Conservation (phyloP, 1,140 invertebrate species). For the Bactericera cockerelli region DNA sequence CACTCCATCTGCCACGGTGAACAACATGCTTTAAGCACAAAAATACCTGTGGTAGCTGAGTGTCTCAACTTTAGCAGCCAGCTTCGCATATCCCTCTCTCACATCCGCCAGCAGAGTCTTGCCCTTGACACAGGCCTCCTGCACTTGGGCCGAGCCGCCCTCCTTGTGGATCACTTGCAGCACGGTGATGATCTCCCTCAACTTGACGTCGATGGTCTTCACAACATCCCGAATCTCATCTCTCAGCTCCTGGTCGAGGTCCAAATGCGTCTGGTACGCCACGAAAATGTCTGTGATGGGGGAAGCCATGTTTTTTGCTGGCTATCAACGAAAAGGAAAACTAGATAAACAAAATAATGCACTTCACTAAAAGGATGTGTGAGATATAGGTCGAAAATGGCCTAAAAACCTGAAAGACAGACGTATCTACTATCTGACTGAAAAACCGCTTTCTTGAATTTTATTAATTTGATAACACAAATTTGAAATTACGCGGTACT, state of each 20-base stretch:
- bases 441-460: no score
- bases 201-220: constrained; percentile 47
- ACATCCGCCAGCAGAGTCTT: constrained; percentile 36
- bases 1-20: no score
- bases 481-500: no score
- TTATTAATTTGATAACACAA: no score
- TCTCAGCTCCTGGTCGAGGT: constrained; percentile 42
- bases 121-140: constrained; percentile 11
- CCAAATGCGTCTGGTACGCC: constrained; percentile 44
- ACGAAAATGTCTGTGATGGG: constrained; percentile 36
- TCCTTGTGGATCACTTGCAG: constrained; percentile 58
- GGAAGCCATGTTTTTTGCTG: not conserved
- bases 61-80: constrained; percentile 46
- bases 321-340: not conserved
- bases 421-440: no score
- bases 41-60: no score
- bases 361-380: no score
- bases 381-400: no score
- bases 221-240: constrained; percentile 51
- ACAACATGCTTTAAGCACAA: no score
- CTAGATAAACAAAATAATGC: no score
- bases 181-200: constrained; percentile 46
- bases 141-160: constrained; percentile 37
- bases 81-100: constrained; percentile 36
- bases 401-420: no score